These are phyloP conservation scores for Catharus minimus DNA, from an alignment of 2,113 vertebrate genomes.

Conservation along the genomic window DNA sequence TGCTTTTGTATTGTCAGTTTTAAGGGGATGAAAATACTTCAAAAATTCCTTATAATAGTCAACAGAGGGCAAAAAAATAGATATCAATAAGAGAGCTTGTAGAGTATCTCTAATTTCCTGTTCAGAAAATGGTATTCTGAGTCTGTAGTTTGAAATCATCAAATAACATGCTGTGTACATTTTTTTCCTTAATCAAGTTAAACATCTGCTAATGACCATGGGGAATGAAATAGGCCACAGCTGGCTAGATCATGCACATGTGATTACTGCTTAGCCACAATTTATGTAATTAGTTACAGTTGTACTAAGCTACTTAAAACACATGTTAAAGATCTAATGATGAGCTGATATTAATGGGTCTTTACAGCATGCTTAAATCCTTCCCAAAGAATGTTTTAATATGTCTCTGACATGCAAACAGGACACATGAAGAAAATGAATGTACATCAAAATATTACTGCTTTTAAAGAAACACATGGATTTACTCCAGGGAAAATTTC, in stretches of 20 bases:
- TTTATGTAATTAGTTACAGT: conserved; percentile 4
- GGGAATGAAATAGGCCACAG: conserved; percentile 1
- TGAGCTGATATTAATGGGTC: conserved; percentile 2
- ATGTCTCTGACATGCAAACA: background rate
- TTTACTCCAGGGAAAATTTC: conserved; percentile 15
- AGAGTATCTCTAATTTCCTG: background rate
- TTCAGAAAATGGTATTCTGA: background rate
- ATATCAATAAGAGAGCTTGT: background rate
- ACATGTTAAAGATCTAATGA: conserved; percentile 44
- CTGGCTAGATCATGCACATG: conserved; percentile 17
- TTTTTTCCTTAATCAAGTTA: background rate
- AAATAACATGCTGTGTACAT: background rate
- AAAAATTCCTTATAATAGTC: background rate
- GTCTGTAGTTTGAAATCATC: background rate
- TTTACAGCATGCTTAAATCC: background rate
- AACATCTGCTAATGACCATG: background rate
- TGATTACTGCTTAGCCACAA: conserved; percentile 14
- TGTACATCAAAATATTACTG: background rate
- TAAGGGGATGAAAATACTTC: background rate
- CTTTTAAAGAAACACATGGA: conserved; percentile 34
- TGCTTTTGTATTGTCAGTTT: background rate
- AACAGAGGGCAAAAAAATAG: background rate
- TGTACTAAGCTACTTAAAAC: conserved; percentile 33
- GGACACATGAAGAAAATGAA: conserved; percentile 13
- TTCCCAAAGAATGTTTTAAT: background rate